phyloP scores from a whole-genome alignment of 2,797 vertebrate genomes.

The Petrocephalus schoutedeni region DNA sequence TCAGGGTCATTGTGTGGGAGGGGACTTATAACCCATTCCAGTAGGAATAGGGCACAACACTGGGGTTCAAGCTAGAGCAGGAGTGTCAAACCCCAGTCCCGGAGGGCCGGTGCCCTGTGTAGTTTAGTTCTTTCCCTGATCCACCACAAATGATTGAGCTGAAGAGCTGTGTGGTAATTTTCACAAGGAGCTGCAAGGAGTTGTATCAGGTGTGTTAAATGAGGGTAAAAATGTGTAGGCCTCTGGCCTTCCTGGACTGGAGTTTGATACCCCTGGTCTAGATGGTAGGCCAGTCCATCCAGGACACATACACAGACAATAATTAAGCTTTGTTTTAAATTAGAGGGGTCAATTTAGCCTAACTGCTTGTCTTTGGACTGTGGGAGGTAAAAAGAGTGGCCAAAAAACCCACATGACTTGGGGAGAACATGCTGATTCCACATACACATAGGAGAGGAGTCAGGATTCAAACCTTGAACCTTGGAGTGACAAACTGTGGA shows the following conservation, averaged over 20 bases:
- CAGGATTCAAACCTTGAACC: neutral
- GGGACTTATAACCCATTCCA: neutral
- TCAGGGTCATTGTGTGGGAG: neutral
- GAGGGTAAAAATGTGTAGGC: too few relatives aligned
- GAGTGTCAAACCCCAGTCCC: too few relatives aligned
- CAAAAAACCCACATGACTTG: too few relatives aligned
- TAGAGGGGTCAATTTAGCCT: neutral
- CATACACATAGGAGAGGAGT: neutral
- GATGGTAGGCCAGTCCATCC: neutral
- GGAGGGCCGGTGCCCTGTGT: too few relatives aligned
- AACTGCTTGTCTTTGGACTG: neutral
- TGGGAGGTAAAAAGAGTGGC: neutral
- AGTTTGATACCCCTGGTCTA: neutral
- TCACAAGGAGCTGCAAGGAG: too few relatives aligned
- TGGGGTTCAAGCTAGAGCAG: neutral
- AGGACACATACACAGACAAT: neutral
- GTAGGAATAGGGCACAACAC: neutral
- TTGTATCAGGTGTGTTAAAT: too few relatives aligned
- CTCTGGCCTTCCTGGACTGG: too few relatives aligned
- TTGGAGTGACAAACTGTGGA: neutral
- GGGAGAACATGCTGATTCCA: too few relatives aligned
- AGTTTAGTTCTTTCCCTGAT: too few relatives aligned
- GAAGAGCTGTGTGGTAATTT: too few relatives aligned
- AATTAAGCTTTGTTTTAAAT: neutral
- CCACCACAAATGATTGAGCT: too few relatives aligned